A percentile compares a stretch with the other conserved stretches of the same genome.
Evolutionary conservation across 2,797 vertebrate genomes (phyloP).

Genomic region (Danio choprae): DNA sequence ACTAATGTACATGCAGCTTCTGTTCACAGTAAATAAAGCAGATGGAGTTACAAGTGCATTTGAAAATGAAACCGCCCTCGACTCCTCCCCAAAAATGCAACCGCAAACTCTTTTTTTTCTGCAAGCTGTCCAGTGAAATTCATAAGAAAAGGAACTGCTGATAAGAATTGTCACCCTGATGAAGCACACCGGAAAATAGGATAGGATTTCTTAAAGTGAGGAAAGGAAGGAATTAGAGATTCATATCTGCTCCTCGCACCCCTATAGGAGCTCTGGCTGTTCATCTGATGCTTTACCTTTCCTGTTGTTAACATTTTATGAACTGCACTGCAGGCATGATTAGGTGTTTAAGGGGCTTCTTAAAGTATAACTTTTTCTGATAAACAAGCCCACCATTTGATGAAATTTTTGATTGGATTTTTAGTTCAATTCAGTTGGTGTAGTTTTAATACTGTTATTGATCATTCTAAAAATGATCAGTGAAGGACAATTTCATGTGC

Average conservation of each 20-base stretch:
- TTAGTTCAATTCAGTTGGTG: too few species aligned
- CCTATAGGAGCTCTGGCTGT: neutral
- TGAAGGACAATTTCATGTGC: too few species aligned
- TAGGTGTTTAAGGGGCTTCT: neutral
- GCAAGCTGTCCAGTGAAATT: neutral
- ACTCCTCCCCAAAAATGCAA: too few species aligned
- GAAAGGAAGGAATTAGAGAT: conserved; percentile 12
- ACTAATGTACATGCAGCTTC: too few species aligned
- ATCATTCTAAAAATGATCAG: too few species aligned
- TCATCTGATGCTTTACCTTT: neutral
- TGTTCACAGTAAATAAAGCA: too few species aligned
- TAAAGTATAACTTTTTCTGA: neutral
- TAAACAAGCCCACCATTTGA: too few species aligned
- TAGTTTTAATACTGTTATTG: too few species aligned
- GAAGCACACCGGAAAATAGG: neutral
- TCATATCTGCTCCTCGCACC: conserved; percentile 1
- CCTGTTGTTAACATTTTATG: neutral
- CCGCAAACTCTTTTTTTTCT: too few species aligned
- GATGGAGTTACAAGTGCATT: too few species aligned
- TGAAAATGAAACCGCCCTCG: too few species aligned
- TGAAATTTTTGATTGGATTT: too few species aligned
- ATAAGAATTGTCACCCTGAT: neutral
- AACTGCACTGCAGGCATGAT: neutral
- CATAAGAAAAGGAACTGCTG: neutral
- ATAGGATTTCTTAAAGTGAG: conserved; percentile 2